These are phyloP conservation scores for Jacana jacana DNA, from an alignment of 2,113 vertebrate genomes.

Conservation along the genomic window DNA sequence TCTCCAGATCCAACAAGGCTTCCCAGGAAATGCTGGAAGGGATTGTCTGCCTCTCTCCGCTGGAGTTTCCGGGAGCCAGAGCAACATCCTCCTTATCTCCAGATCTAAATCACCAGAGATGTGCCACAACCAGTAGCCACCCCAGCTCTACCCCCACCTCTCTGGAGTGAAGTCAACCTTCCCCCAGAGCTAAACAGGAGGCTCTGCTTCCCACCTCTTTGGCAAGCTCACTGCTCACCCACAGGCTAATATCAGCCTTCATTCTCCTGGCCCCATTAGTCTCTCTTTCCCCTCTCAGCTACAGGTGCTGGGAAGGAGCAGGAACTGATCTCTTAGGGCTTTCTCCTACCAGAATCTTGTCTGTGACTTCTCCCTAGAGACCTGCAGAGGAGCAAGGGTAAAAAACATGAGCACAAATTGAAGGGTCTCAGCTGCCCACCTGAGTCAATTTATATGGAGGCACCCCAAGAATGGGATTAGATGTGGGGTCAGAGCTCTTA, in stretches of 20 bases:
- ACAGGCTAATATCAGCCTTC: neutral
- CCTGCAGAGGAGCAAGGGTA: neutral
- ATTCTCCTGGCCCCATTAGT: neutral
- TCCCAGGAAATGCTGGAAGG: slow-evolving; percentile 26
- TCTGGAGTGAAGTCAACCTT: neutral
- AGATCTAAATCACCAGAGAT: neutral
- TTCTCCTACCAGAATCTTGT: neutral
- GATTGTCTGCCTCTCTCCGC: neutral
- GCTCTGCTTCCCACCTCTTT: neutral
- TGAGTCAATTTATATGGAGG: neutral
- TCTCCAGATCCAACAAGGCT: neutral
- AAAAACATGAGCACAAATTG: neutral
- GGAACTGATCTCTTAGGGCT: neutral
- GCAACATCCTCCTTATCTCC: neutral
- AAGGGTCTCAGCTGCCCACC: neutral
- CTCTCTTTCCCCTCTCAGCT: neutral
- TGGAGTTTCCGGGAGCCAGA: neutral
- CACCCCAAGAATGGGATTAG: neutral
- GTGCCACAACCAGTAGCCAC: slow-evolving; percentile 12
- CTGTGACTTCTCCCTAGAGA: neutral
- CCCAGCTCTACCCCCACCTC: neutral
- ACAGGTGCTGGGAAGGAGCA: neutral
- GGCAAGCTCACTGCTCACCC: neutral
- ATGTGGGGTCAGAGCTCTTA: neutral
- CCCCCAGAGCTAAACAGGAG: slow-evolving; percentile 2